Evolutionary conservation across 2,888 invertebrate species (phyloP), one percentile per base, ranked within the genome.

Genomic region (Hyposoter dolosus): DNA sequence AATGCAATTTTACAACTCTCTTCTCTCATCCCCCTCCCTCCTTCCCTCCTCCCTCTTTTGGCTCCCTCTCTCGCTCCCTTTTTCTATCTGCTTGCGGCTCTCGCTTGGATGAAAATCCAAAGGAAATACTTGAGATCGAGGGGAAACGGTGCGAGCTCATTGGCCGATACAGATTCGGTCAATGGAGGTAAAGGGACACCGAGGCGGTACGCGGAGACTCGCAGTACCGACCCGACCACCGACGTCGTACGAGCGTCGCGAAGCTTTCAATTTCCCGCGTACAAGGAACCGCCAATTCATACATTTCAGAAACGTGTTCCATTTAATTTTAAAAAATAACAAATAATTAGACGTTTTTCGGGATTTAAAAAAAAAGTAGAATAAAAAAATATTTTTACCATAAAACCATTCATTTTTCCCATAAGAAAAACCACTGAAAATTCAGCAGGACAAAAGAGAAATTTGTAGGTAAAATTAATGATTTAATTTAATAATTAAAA

Each of bases 141-240:
- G 79, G 85, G 87, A 90, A 91, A 88, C 81, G 74, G 56, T 77
- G 86, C 77, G 78, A 89, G 85, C 83, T 80, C 88, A 91, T 90
- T 92, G 91, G 89, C 82, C 87, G 89, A 80, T 71, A 83, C 86
- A 88, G 88, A 88, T 88, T 87, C 89, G 92, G 92, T 93, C 92
- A 92, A 92, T 92, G 91, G 90, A 90, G 90, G 90, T 88, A 89
- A 89, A 91, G 91, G 91, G 90, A 91, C 89, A 91, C 90, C 91
- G 91, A 91, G 92, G 90, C 82, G 81, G 79, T 80, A 35, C 85
- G 85, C 83, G 81, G 85, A 88, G 83, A 88, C 90, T 91, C 90
- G 89, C 93, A 94, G 94, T 94, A 91, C 90, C 91, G 91, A 91
- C 92, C 92, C 91, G 93, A 92, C 92, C 90, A 90, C 89, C 91